Evolutionary conservation across 2,888 invertebrate genomes (phyloP).

Genomic region (Furcula furcula): DNA sequence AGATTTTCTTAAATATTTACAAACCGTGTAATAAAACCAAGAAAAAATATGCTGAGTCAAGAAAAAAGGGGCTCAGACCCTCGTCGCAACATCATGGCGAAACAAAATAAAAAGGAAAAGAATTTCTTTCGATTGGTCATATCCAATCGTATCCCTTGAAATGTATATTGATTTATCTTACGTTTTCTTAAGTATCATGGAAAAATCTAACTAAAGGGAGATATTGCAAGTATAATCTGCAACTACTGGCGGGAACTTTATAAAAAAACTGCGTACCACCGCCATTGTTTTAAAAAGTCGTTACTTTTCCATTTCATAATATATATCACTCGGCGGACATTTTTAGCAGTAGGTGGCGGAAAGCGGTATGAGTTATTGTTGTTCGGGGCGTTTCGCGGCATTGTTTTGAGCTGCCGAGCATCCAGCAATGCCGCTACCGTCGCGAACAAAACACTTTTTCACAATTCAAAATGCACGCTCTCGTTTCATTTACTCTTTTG

Average conservation of each 20-base stretch:
- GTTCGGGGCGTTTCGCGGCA: slow-evolving; percentile 74
- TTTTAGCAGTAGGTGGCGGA: slow-evolving; percentile 81
- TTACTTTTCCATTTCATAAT: slow-evolving; percentile 78
- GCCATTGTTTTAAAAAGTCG: slow-evolving; percentile 77
- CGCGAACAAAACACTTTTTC: slow-evolving; percentile 78
- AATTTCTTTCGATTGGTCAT: too few relatives aligned
- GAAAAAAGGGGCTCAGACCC: slow-evolving; percentile 76
- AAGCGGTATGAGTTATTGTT: slow-evolving; percentile 81
- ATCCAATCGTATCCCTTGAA: too few relatives aligned
- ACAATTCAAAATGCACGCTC: slow-evolving; percentile 78
- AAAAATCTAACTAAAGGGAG: too few relatives aligned
- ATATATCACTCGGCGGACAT: slow-evolving; percentile 79
- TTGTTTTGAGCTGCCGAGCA: slow-evolving; percentile 73
- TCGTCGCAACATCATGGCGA: slow-evolving; percentile 73
- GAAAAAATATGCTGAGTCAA: slow-evolving; percentile 72
- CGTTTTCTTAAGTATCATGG: too few relatives aligned
- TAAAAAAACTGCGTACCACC: slow-evolving; percentile 53
- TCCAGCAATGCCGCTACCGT: slow-evolving; percentile 60
- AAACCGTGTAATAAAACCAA: slow-evolving; percentile 74
- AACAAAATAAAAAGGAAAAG: slow-evolving; percentile 56
- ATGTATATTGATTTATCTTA: too few relatives aligned
- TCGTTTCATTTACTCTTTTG: slow-evolving; percentile 81
- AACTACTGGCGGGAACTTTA: too few relatives aligned
- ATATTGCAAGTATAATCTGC: too few relatives aligned
- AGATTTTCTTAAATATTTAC: slow-evolving; percentile 75